Evolutionary conservation across 2,888 invertebrate species (phyloP).

Genomic region (Harpalus rufipes): DNA sequence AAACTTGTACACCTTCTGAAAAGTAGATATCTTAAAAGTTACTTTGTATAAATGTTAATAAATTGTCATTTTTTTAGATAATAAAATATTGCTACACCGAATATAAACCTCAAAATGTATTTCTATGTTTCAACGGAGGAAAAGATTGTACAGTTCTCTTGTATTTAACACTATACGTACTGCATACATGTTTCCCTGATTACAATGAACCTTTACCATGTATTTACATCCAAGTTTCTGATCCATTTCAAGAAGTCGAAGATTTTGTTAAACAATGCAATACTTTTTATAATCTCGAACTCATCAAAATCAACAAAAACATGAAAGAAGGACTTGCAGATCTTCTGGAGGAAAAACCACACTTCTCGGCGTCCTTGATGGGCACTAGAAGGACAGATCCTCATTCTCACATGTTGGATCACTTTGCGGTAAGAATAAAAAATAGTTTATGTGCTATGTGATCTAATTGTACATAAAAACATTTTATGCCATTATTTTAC

Average conservation of each 20-base stretch:
- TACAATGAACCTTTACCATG: slow-evolving; percentile 79
- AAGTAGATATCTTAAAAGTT: too few species aligned
- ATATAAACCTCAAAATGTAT: slow-evolving; percentile 87
- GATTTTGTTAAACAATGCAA: slow-evolving; percentile 87
- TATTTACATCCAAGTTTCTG: slow-evolving; percentile 88
- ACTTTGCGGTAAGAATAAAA: slow-evolving; percentile 79
- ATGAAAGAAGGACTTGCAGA: slow-evolving; percentile 86
- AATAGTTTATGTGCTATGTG: too few species aligned
- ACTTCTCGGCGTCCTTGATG: slow-evolving; percentile 92
- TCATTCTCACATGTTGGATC: slow-evolving; percentile 82
- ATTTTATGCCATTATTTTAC: too few species aligned
- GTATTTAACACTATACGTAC: slow-evolving; percentile 82
- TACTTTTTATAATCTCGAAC: slow-evolving; percentile 85
- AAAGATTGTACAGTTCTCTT: slow-evolving; percentile 98
- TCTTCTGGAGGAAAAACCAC: slow-evolving; percentile 80
- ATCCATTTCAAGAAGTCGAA: slow-evolving; percentile 92
- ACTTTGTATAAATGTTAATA: background rate
- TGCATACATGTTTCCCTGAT: slow-evolving; percentile 74
- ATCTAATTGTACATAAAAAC: too few species aligned
- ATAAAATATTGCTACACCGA: slow-evolving; percentile 81
- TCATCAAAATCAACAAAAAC: slow-evolving; percentile 84
- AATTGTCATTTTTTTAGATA: slow-evolving; percentile 77
- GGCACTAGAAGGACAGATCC: slow-evolving; percentile 95
- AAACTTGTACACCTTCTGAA: too few species aligned
- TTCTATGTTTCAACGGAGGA: slow-evolving; percentile 97